Conservation (phyloP, 1,140 invertebrate genomes). For the Reticulitermes speratus region DNA sequence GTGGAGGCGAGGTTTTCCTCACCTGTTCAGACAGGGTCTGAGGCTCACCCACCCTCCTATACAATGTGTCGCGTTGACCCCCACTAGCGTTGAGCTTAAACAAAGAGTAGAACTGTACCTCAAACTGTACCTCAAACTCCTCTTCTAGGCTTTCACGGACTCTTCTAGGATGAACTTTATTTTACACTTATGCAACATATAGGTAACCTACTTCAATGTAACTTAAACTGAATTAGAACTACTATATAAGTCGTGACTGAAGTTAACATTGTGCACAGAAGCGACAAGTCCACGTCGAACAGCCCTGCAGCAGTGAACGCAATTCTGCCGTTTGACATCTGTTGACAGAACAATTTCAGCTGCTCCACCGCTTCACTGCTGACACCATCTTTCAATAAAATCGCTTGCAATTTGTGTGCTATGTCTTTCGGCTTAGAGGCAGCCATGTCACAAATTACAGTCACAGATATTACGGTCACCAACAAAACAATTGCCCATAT, state of each 20-base stretch:
- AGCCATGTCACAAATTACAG: not conserved
- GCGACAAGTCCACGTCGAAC: not conserved
- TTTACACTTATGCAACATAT: too few species aligned
- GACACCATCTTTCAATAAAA: not conserved
- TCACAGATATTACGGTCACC: not conserved
- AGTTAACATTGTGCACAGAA: not conserved
- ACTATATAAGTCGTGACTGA: not conserved
- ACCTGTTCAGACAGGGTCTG: too few species aligned
- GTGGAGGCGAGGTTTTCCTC: too few species aligned
- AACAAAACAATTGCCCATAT: not conserved
- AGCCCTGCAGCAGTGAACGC: not conserved
- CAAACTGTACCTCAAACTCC: too few species aligned
- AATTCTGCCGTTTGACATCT: not conserved
- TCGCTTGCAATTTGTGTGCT: not conserved
- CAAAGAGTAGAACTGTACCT: too few species aligned
- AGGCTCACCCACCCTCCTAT: too few species aligned
- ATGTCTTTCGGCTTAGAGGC: not conserved
- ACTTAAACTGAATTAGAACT: not conserved
- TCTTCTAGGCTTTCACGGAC: too few species aligned
- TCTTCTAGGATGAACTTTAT: too few species aligned
- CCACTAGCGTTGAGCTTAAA: too few species aligned
- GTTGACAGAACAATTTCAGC: not conserved
- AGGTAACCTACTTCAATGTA: not conserved
- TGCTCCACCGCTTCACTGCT: not conserved
- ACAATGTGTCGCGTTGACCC: too few species aligned